A percentile compares a stretch with the other conserved stretches of the same genome.
phyloP scores from a whole-genome alignment of 2,888 invertebrate species.

The Drosophila histrio region DNA sequence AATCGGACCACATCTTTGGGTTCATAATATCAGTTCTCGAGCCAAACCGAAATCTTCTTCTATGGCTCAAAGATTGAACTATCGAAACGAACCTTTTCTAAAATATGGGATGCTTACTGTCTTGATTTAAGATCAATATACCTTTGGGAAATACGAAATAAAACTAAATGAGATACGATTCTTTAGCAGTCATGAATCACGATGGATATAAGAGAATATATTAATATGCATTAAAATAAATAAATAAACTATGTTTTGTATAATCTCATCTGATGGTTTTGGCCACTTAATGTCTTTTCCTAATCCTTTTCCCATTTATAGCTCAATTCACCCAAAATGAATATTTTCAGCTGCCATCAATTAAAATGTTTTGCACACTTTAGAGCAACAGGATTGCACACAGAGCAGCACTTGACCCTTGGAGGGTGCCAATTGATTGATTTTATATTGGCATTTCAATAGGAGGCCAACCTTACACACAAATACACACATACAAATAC shows the following conservation, averaged over 20 bases:
- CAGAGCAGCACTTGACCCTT: constrained; percentile 81
- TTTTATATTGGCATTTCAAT: constrained; percentile 81
- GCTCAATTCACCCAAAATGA: constrained; percentile 32
- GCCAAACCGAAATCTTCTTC: too few species aligned
- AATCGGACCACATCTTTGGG: too few species aligned
- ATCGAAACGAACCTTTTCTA: too few species aligned
- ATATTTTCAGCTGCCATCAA: constrained; percentile 54
- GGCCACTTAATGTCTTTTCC: not conserved
- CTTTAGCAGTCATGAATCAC: too few species aligned
- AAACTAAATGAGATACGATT: too few species aligned
- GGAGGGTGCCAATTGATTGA: constrained; percentile 81
- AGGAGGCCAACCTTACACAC: constrained; percentile 42
- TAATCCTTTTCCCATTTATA: constrained; percentile 33
- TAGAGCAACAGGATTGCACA: constrained; percentile 40
- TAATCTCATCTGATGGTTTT: not conserved
- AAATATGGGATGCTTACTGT: too few species aligned
- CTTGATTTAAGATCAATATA: too few species aligned
- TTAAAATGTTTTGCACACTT: constrained; percentile 58
- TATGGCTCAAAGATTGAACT: too few species aligned
- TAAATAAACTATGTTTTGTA: not conserved
- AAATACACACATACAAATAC: constrained; percentile 8
- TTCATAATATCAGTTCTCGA: too few species aligned
- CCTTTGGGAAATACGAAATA: too few species aligned
- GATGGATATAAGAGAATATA: too few species aligned
- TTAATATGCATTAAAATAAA: not conserved